Percentiles rank a stretch among this genome's conserved stretches.
These are phyloP conservation scores for Todiramphus chloris DNA, from an alignment of 2,113 vertebrate species.

Conservation along the genomic window DNA sequence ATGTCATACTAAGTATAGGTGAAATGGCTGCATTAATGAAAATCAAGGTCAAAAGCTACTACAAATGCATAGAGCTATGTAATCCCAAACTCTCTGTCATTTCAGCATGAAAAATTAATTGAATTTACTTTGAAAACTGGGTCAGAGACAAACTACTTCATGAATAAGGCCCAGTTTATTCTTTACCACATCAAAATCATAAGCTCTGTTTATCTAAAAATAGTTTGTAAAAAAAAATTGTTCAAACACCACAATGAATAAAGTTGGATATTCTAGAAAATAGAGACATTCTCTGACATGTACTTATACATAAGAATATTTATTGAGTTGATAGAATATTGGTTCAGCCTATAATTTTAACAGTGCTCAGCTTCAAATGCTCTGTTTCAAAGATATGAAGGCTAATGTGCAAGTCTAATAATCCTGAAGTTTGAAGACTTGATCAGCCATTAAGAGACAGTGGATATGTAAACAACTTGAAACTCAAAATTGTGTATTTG, in stretches of 20 bases:
- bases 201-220: background rate
- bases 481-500: background rate
- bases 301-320: background rate
- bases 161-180: background rate
- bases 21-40: background rate
- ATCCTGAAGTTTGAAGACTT: background rate
- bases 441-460: background rate
- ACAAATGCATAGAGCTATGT: background rate
- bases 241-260: background rate
- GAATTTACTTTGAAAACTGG: constrained; percentile 38
- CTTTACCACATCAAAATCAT: background rate
- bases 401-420: background rate
- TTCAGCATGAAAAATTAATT: constrained; percentile 57
- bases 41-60: background rate
- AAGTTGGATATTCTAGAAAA: background rate
- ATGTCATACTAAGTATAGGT: background rate
- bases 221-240: background rate
- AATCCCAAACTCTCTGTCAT: background rate
- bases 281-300: background rate
- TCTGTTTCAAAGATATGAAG: background rate
- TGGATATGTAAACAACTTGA: background rate
- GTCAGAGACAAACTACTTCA: background rate
- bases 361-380: background rate
- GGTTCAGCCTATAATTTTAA: background rate
- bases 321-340: background rate